phyloP scores from a whole-genome alignment of 92 coral and sea anemone species.

The Palythoa grandiflora region DNA sequence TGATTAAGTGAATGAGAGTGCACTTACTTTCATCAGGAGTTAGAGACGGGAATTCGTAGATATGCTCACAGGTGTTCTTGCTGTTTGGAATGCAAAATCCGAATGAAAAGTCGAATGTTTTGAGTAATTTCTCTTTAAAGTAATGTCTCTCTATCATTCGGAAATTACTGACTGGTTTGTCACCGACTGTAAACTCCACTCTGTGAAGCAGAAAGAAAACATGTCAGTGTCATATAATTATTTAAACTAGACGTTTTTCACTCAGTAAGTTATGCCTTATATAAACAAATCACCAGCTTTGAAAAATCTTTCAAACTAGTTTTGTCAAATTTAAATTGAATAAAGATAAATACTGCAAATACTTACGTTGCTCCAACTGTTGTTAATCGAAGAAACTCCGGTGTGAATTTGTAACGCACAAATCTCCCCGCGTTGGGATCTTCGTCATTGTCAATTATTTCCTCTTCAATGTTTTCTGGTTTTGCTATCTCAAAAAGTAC shows the following conservation, averaged over 20 bases:
- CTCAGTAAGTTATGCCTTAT: conserved; percentile 10
- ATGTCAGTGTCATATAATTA: neutral
- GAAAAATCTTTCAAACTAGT: neutral
- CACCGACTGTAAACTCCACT: conserved; percentile 98
- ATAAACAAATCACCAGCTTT: conserved; percentile 10
- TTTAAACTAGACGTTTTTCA: neutral
- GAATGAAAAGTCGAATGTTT: conserved; percentile 96
- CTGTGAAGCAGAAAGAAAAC: conserved; percentile 54
- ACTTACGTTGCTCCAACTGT: conserved; percentile 99
- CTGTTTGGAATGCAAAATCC: conserved; percentile 99
- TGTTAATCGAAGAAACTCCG: conserved; percentile 88
- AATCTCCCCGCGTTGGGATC: conserved; percentile 99
- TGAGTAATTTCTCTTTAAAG: conserved; percentile 85
- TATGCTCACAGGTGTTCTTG: conserved; percentile 99
- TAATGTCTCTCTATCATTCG: conserved; percentile 98
- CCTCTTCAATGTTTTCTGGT: conserved; percentile 95
- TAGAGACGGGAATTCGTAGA: conserved; percentile 96
- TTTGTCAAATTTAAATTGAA: neutral
- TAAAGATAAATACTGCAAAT: conserved; percentile 7
- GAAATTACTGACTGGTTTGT: conserved; percentile 91
- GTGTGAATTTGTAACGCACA: conserved; percentile 95
- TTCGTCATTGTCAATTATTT: conserved; percentile 81
- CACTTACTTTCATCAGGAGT: conserved; percentile 89
- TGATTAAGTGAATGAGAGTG: neutral
- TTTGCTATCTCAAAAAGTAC: conserved; percentile 97